Conservation (phyloP, 2,797 vertebrate genomes). For the Hydrolagus colliei region DNA sequence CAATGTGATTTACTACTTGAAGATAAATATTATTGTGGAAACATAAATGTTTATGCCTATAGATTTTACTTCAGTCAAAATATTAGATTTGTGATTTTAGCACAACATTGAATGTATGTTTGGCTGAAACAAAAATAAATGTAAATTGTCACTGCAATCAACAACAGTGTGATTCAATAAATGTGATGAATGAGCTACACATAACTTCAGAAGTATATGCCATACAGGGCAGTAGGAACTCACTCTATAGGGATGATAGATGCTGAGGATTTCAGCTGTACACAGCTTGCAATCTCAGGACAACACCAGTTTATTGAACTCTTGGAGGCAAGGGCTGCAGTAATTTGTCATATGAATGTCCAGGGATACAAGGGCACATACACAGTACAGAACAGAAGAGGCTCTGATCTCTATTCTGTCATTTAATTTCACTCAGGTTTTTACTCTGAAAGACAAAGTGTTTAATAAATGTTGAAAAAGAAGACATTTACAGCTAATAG, state of each 20-base stretch:
- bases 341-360: conserved; percentile 53
- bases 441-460: background rate
- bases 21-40: background rate
- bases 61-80: background rate
- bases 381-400: background rate
- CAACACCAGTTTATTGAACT: conserved; percentile 51
- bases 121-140: conserved; percentile 59
- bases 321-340: conserved; percentile 47
- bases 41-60: background rate
- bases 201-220: conserved; percentile 59
- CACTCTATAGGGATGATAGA: conserved; percentile 51
- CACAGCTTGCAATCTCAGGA: conserved; percentile 56
- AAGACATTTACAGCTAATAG: background rate
- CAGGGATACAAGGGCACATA: conserved; percentile 6
- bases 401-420: background rate
- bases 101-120: conserved; percentile 39
- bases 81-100: background rate
- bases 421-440: conserved; percentile 2
- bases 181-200: conserved; percentile 72
- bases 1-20: background rate
- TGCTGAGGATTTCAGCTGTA: conserved; percentile 52
- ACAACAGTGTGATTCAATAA: conserved; percentile 75
- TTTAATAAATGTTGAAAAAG: conserved; percentile 10
- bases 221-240: conserved; percentile 47
- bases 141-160: conserved; percentile 74